Base-by-base conservation (phyloP, 2,797 vertebrate species). In the Diceros bicornis region DNA sequence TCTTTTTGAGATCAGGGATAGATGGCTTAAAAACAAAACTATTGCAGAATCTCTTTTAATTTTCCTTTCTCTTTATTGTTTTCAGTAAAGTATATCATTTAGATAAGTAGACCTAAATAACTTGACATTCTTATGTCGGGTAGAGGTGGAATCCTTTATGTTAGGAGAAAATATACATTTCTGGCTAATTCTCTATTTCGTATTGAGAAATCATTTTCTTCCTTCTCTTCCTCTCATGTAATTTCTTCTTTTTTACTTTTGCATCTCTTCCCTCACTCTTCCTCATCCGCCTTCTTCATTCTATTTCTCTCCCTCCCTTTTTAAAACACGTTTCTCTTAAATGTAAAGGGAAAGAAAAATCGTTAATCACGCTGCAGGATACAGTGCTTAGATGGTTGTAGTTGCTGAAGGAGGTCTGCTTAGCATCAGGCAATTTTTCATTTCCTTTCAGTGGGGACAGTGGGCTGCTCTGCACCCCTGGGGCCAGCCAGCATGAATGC, bases 401-500 rank as follows among this genome's bases (percentile, higher is more conserved):
- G 97, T 97, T 98, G 98, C 97, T 98, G 97, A 98, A 98, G 97
- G 98, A 98, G 91, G 98, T 99, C 99, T 99, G 98, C 97, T 98
- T 98, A 99, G 98, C 98, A 98, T 99, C 98, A 98, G 97, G 95
- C 89, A 93, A 98, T 98, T 98, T 99, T 99, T 99, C 98, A 99
- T 99, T 99, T 99, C 99, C 98, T 98, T 98, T 98, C 97, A 94
- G 95, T 98, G 98, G 98, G 98, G 98, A 99, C 97, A 98, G 97
- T 98, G 98, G 97, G 96, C 98, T 98, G 98, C 97, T 98, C 97
- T 96, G 97, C 92, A 94, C 98, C 98, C 97, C 98, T 96, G 94
- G 98, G 97, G 98, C 91, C 96, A 97, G 90, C 88, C 71, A 98
- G 97, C 97, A 98, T 98, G 98, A 98, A 98, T 98, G 94, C 64